Evolutionary conservation across 2,797 vertebrate genomes (phyloP), one percentile per base, ranked within the genome.

Genomic region (Gymnoscopelus microlampas): DNA sequence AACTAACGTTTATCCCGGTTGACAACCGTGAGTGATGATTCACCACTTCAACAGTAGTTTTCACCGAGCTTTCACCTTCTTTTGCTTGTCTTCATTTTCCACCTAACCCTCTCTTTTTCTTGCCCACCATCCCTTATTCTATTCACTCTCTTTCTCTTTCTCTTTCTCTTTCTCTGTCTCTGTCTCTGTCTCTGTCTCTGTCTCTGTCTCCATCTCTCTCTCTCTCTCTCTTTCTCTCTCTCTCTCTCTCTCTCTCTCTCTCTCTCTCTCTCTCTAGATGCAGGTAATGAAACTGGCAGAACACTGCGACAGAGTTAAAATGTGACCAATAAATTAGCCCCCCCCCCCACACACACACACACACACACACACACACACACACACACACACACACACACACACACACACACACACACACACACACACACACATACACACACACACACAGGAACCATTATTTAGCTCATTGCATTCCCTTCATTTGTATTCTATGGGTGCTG

Each of bases 401-500:
- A 44, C 66, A 62, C 60, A 32, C 57, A 64, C 73, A 60, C 23
- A 49, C 62, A 64, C 26, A 50, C 47, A 63, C 24, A 29, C 66
- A 60, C 47, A 23, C 57, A 59, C 47, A 44, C 56, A 67, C 65
- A 59, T 63, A 39, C 56, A 62, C 64, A 71, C 65, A 75, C 63
- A 60, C 57, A 56, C 23, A 32, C 49, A 19, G 47, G 66, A 56
- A 62, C 57, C 64, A 60, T 82, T 81, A 81, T 79, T 76, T 79
- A 74, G 66, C 47, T 66, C 55, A 13, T 64, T 76, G 79, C 73
- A 53, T 54, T 60, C 23, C 56, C 73, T 84, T 88, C 60, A 83
- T 89, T 88, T 87, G 85, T 88, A 87, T 90, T 90, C 87, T 75
- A 61, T 49, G 15, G 71, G 77, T 66, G 75, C 61, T 70, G 60